Base-by-base conservation (phyloP, 2,888 invertebrate species). In the Caenorhabditis imperialis region DNA sequence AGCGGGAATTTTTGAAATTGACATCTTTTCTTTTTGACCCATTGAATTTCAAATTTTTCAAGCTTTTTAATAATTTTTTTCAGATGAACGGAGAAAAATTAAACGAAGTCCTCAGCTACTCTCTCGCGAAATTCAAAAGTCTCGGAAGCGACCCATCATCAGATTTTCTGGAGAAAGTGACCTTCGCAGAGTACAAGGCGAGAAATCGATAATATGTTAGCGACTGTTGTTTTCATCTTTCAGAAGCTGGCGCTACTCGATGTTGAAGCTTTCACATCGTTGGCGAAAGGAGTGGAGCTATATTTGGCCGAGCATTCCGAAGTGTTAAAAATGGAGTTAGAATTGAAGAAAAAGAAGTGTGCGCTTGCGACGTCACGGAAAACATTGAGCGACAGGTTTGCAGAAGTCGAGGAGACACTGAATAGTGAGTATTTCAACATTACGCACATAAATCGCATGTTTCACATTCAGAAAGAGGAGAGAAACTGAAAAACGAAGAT, bases 131-230 rank as follows among this genome's bases (percentile, higher is more conserved):
- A 22, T 57, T 47, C 25, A 57, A 57, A 44, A 10, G 47, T 8
- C 14, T 65, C 42, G 30, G 14, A 35, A 50, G 42, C 33, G 55
- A 65, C 8, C 65, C 55, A n/a, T 65, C 65, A 8, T 25, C 54
- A 6, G 54, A 22, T 3, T 33, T 69, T 22, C 51, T 73, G 12
- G 38, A 73, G 35, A 54, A 47, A n/a, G 6, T 73, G 35, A 73
- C 72, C 18, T 22, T 73, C 8, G 25, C 65, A 0, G 60, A 73
- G 25, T 73, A 53, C 33, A 58, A 65, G n/a, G 72, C 54, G 25
- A 57, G 20, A 48, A 16, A 25, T 16, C 10, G 1, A 33, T 48
- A 20, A 22, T 37, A 18, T 30, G 30, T 30, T 30, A 23, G 40
- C 35, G 10, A 33, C 42, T 35, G 22, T 45, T 38, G 8, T 47